Base-by-base conservation (phyloP, 2,113 vertebrate species). In the Nothoprocta pentlandii region DNA sequence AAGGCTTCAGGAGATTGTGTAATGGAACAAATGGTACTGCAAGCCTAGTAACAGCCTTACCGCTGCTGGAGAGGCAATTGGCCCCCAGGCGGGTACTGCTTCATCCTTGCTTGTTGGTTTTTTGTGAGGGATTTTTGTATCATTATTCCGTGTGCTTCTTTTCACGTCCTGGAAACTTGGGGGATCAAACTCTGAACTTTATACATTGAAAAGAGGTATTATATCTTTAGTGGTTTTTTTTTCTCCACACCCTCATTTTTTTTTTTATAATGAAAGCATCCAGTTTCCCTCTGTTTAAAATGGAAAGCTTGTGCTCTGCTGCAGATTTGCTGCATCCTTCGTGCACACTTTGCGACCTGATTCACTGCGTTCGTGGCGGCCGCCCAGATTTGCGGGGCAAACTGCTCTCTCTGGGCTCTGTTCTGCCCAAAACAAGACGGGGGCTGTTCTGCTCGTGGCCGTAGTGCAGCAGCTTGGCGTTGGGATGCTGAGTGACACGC, bases 1-100 rank as follows among this genome's bases (percentile, higher is more conserved):
- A 98, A 99, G 99, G 98, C 99, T 99, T 98, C 98, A 98, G 99
- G 98, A 99, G 99, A 98, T 99, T 98, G 98, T 98, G 98, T 99
- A 98, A 99, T 98, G 98, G 99, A 99, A 99, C 99, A 99, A 99
- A 99, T 99, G 99, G 98, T 98, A 98, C 98, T 98, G 97, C 89
- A 97, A 98, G 98, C 98, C 98, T 97, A 96, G 97, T 98, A 99
- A 99, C 99, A 99, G 99, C 98, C 99, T 98, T 98, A 98, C 98
- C 98, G 97, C 98, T 99, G 99, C 98, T 98, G 98, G 99, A 99
- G 98, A 98, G 98, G 98, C 98, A 97, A 97, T 97, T 96, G 98
- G 98, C 98, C 99, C 98, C 95, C 95, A 93, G 99, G 98, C 98
- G 97, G 98, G 97, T 97, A 97, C 98, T 98, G 98, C 98, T 98